A percentile compares a stretch with the other conserved stretches of the same genome.
Conservation (phyloP, 1,140 invertebrate genomes). For the Holotrichia oblita region DNA sequence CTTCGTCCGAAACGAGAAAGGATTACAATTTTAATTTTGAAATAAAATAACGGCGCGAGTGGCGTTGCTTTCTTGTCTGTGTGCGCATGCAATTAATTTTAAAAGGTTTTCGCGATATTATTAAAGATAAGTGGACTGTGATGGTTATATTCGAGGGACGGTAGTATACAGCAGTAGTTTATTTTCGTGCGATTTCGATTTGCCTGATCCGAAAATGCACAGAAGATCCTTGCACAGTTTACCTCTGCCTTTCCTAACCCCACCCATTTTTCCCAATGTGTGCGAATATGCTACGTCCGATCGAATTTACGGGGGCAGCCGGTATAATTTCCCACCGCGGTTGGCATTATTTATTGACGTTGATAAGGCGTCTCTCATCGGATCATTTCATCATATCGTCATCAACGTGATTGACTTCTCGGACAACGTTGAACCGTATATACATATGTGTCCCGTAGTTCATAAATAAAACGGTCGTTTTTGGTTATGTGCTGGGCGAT, state of each 20-base stretch:
- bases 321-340: background rate
- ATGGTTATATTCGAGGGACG: background rate
- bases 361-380: constrained; percentile 28
- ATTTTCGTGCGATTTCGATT: background rate
- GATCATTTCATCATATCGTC: constrained; percentile 13
- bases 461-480: constrained; percentile 29
- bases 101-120: constrained; percentile 59
- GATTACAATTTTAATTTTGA: constrained; percentile 56
- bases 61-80: background rate
- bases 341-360: constrained; percentile 22
- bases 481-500: background rate
- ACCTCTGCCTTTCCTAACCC: background rate
- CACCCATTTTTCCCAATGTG: background rate
- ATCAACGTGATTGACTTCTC: constrained; percentile 9
- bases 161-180: background rate
- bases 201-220: background rate
- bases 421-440: background rate
- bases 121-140: constrained; percentile 58
- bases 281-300: background rate
- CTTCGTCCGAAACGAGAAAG: constrained; percentile 38
- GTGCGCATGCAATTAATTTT: constrained; percentile 58
- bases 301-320: constrained; percentile 21
- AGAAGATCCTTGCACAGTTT: background rate
- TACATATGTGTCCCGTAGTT: background rate
- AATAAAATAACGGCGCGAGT: constrained; percentile 53